Base-by-base conservation (phyloP, 2,113 vertebrate genomes). In the Elaphurus davidianus region DNA sequence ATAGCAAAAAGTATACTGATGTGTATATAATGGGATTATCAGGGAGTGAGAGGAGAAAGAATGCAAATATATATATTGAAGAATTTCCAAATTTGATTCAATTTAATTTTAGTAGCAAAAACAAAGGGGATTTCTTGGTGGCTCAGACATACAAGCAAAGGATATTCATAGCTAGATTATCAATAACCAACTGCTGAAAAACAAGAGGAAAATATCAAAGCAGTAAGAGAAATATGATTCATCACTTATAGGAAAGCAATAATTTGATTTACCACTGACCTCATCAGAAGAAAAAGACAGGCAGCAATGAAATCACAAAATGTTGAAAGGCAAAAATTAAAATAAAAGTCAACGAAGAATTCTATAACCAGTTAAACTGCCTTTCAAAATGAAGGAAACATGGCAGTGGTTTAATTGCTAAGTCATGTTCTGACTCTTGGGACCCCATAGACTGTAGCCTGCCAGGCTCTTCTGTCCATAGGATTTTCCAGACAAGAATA, bases 381-480 rank as follows among this genome's bases (percentile, higher is more conserved):
- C 15, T 6, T 54, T 89, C 57, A 81, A 57, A 83, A 88, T 36
- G 40, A 91, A 82, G 16, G 13, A 17, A 64, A 43, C 2, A 33
- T 71, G 36, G 19, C 5, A 0, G 9, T 71, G 19, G 19, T 71
- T 36, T 12, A 71, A 1, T 36, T 0, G 0, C 64, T 36, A 71
- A 71, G 19, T 36, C n/a, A 71, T 6, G 17, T 71, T 71, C n/a
- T 71, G 19, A 71, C n/a, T 71, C 64, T 71, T 36, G n/a, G 64
- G 64, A 36, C n/a, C 9, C 10, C 64, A 71, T 23, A 71, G n/a
- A 36, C 64, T 71, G n/a, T 36, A 36, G 19, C n/a, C 17, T 71
- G 17, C 17, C n/a, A 21, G 64, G 5, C 9, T 71, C 5, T 71
- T 71, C 19, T 71, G 19, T 12, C 64, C 64, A 23, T 21, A 23